Conservation (phyloP, 2,113 vertebrate species). For the Amblyornis subalaris region DNA sequence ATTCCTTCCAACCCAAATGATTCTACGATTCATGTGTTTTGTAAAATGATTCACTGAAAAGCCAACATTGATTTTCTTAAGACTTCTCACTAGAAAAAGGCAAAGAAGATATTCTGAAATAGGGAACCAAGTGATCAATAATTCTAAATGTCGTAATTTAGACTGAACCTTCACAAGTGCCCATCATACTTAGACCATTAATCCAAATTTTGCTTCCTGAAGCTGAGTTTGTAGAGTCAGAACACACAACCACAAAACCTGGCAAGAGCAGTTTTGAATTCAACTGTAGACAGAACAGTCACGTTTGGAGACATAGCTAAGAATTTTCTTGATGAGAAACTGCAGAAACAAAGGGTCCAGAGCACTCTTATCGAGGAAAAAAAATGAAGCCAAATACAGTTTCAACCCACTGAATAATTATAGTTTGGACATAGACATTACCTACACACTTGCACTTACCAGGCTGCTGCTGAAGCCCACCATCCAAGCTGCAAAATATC, state of each 20-base stretch:
- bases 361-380: not conserved
- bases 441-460: slow-evolving; percentile 77
- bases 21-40: not conserved
- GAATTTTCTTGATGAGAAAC: not conserved
- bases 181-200: not conserved
- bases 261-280: not conserved
- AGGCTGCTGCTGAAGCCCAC: slow-evolving; percentile 94
- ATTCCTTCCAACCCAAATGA: not conserved
- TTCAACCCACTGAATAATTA: not conserved
- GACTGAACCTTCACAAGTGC: not conserved
- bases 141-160: not conserved
- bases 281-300: not conserved
- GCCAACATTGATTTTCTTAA: not conserved
- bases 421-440: not conserved
- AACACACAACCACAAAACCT: not conserved
- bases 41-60: not conserved
- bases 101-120: not conserved
- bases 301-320: not conserved
- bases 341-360: not conserved
- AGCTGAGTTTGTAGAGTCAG: not conserved
- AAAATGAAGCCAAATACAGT: not conserved
- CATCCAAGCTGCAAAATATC: slow-evolving; percentile 92
- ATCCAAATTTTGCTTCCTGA: not conserved
- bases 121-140: not conserved
- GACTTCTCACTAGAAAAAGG: not conserved